Base-by-base conservation (phyloP, 2,797 vertebrate genomes). In the Anabacerthia variegaticeps region DNA sequence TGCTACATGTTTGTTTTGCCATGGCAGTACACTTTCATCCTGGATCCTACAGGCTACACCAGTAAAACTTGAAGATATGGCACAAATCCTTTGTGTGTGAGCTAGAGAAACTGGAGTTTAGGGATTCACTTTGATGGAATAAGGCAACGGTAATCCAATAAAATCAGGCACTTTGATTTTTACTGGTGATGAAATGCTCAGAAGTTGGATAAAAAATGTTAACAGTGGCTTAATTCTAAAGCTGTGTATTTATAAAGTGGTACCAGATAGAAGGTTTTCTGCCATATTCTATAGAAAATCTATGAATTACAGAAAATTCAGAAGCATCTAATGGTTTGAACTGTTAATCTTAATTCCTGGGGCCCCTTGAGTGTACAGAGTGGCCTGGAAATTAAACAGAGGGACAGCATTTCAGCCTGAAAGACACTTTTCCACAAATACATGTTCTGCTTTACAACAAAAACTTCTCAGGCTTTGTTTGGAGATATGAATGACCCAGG, bases 111-210 rank as follows among this genome's bases (percentile, higher is more conserved):
- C 28, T 34, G 26, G 74, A 77, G 34, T 77, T 89, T 77, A 87
- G 93, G 67, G 80, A 67, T 90, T 95, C 56, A n/a, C 3, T 52
- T 73, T 67, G 71, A 72, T 79, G 67, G 48, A 83, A 72, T 89
- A 94, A 87, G 0, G 1, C 48, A 72, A 23, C 48, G 26, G 68
- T 74, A 95, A 96, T 96, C 76, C 74, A 86, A 39, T 73, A 90
- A 87, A 91, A 79, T 48, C 66, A 85, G 59, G 52, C 63, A 37
- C 46, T 93, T 82, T 14, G 67, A 74, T 90, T 94, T 90, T 91
- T 71, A 52, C 34, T 58, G 13, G 49, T 26, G 19, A 71, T 66
- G 54, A 93, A 93, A 83, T 26, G n/a, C 30, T 86, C 78, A 63
- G 52, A 73, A 84, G 16, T 8, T 88, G 66, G 73, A 67, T 30